These are phyloP conservation scores for Fistularia tabacaria DNA, from an alignment of 2,797 vertebrate genomes.

Conservation along the genomic window DNA sequence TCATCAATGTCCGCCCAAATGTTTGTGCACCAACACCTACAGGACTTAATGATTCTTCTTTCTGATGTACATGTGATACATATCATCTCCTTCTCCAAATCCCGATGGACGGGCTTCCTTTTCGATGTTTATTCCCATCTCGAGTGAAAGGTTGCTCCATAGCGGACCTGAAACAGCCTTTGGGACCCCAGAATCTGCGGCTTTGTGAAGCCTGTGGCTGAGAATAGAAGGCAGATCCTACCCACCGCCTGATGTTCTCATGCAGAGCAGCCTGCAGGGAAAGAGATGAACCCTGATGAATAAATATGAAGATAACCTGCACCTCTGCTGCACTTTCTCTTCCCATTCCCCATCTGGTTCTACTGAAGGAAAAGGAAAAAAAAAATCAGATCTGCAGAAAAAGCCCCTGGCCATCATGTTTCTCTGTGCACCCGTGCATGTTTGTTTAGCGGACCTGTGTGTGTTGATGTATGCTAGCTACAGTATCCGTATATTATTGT, in stretches of 20 bases:
- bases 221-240: constrained; percentile 59
- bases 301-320: constrained; percentile 77
- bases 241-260: constrained; percentile 59
- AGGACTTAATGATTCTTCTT: neutral
- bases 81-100: neutral
- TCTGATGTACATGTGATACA: neutral
- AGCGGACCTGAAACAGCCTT: constrained; percentile 23
- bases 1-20: constrained; percentile 27
- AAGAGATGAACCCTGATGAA: constrained; percentile 66
- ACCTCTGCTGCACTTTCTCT: constrained; percentile 58
- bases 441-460: constrained; percentile 40
- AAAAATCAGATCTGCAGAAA: constrained; percentile 52
- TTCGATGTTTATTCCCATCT: constrained; percentile 32
- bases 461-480: constrained; percentile 42
- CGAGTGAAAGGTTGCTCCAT: constrained; percentile 35
- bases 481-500: constrained; percentile 21
- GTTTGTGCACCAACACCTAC: constrained; percentile 3
- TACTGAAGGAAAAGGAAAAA: constrained; percentile 40
- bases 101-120: constrained; percentile 9
- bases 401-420: constrained; percentile 57
- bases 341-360: constrained; percentile 62
- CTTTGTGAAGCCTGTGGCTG: constrained; percentile 40
- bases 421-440: constrained; percentile 31
- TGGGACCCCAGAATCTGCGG: constrained; percentile 42
- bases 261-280: constrained; percentile 56